Evolutionary conservation across 2,113 vertebrate genomes (phyloP).

Genomic region (Mola mola): DNA sequence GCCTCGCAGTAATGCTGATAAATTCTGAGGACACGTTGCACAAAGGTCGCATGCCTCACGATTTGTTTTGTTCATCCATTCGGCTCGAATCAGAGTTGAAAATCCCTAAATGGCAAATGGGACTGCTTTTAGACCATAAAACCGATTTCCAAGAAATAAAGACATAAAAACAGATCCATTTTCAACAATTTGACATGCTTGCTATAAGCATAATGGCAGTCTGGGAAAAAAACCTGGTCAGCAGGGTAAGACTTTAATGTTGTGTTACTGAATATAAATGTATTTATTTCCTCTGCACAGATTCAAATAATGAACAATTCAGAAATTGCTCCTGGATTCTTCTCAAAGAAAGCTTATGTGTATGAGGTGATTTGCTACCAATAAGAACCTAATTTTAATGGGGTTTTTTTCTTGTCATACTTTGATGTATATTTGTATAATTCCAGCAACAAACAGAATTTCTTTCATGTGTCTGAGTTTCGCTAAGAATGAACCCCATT

Average conservation of each 20-base stretch:
- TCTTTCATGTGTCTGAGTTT: background rate
- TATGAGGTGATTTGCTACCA: no score
- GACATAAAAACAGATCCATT: background rate
- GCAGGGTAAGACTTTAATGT: background rate
- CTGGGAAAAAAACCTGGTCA: conserved; percentile 11
- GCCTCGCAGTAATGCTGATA: conserved; percentile 54
- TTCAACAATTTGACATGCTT: no score
- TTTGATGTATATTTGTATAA: background rate
- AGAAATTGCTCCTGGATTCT: conserved; percentile 4
- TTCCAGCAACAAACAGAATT: background rate
- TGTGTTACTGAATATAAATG: background rate
- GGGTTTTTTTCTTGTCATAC: no score
- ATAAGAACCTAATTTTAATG: no score
- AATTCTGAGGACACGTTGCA: conserved; percentile 35
- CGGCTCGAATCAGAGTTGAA: conserved; percentile 40
- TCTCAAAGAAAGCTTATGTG: background rate
- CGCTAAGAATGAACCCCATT: background rate
- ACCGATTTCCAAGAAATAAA: conserved; percentile 18
- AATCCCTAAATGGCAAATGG: conserved; percentile 49
- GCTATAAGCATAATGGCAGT: background rate
- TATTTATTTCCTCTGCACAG: background rate
- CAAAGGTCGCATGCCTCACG: conserved; percentile 46
- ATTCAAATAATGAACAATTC: conserved; percentile 16
- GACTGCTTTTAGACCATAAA: conserved; percentile 30
- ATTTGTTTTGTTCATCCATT: conserved; percentile 53